phyloP scores from a whole-genome alignment of 2,113 vertebrate species.

The Elachura formosa region DNA sequence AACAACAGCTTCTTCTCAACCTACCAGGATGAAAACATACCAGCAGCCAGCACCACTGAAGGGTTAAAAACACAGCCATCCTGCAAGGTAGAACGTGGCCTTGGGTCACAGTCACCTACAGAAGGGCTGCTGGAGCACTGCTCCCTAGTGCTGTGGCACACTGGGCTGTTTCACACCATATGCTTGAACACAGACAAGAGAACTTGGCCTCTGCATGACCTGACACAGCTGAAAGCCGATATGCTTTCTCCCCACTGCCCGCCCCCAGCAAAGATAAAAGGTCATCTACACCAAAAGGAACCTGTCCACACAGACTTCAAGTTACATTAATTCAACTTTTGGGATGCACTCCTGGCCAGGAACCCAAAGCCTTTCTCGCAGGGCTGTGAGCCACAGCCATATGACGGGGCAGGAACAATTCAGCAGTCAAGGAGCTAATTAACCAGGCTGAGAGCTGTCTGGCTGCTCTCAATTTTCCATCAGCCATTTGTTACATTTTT shows the following conservation, averaged over 20 bases:
- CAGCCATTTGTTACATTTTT: conserved; percentile 67
- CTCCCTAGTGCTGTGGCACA: background rate
- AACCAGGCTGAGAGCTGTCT: conserved; percentile 47
- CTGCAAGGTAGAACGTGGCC: background rate
- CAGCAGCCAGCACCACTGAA: background rate
- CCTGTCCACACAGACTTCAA: background rate
- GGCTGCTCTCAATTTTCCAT: conserved; percentile 55
- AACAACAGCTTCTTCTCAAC: background rate
- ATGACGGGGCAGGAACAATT: conserved; percentile 31
- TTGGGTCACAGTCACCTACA: background rate
- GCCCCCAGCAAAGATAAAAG: conserved; percentile 16
- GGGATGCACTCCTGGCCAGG: background rate
- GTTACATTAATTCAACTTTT: background rate
- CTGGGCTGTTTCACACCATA: background rate
- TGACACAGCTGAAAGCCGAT: conserved; percentile 23
- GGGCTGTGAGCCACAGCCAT: conserved; percentile 30
- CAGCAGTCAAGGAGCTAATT: conserved; percentile 66
- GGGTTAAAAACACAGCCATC: background rate
- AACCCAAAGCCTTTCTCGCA: conserved; percentile 19
- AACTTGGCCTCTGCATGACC: conserved; percentile 34
- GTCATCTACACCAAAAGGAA: conserved; percentile 34
- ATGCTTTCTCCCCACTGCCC: background rate
- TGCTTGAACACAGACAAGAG: conserved; percentile 16
- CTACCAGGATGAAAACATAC: background rate
- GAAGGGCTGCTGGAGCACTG: background rate